Conservation (phyloP, 2,888 invertebrate genomes). For the Pseudococcus jackbeardsleyi region DNA sequence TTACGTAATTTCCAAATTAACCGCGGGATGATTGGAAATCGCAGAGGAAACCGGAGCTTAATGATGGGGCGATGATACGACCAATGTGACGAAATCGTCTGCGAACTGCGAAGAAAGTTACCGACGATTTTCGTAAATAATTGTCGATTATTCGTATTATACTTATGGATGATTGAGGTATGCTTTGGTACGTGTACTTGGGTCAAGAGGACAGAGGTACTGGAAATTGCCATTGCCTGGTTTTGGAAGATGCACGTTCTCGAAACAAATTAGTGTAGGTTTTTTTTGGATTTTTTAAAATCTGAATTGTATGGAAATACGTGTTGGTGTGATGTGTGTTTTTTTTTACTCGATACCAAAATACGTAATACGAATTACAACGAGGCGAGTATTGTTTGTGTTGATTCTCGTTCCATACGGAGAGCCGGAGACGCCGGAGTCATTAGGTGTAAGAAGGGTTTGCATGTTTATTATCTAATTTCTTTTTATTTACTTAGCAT, state of each 20-base stretch:
- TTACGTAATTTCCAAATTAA: conserved; percentile 13
- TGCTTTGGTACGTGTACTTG: background rate
- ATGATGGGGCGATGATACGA: background rate
- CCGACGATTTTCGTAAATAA: background rate
- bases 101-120: background rate
- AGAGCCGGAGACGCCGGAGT: background rate
- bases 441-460: conserved; percentile 17
- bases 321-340: background rate
- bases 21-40: background rate
- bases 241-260: background rate
- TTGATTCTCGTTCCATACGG: background rate
- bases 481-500: background rate
- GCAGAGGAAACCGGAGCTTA: background rate
- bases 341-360: background rate
- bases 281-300: background rate
- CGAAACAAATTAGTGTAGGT: background rate
- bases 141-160: background rate
- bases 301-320: background rate
- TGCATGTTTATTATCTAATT: conserved; percentile 28
- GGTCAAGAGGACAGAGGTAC: background rate
- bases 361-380: background rate
- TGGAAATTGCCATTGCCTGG: background rate
- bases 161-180: background rate
- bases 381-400: background rate
- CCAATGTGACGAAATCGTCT: background rate